Percentiles rank a stretch among this genome's conserved stretches.
phyloP scores from a whole-genome alignment of 1,140 invertebrate genomes.

The Tetragonula clypearis region DNA sequence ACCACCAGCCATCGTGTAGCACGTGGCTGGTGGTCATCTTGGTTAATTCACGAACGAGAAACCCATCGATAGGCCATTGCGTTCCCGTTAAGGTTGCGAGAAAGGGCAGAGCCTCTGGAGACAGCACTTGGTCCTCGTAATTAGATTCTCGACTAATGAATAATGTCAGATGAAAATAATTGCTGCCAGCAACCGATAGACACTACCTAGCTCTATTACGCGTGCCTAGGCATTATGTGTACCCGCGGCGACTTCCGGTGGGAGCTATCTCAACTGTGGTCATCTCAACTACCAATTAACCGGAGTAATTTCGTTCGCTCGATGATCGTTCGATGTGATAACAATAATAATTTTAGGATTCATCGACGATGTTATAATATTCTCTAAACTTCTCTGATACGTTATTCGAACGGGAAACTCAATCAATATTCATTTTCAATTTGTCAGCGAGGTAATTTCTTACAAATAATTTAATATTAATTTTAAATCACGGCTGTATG shows the following conservation, averaged over 20 bases:
- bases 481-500: no score
- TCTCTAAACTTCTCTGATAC: no score
- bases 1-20: no score
- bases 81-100: not conserved
- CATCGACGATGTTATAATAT: no score
- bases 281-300: not conserved
- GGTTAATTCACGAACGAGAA: not conserved
- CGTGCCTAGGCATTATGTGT: not conserved
- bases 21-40: no score
- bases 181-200: not conserved
- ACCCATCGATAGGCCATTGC: not conserved
- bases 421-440: no score
- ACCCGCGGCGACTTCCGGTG: not conserved
- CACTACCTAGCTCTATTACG: not conserved
- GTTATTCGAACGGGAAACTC: no score
- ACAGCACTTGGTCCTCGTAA: not conserved
- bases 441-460: no score
- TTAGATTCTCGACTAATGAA: slow-evolving; percentile 13
- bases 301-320: no score
- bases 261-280: not conserved
- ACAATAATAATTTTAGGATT: not conserved
- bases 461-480: no score
- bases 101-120: not conserved
- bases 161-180: slow-evolving; percentile 30
- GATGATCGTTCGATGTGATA: not conserved